Evolutionary conservation across 2,888 invertebrate species (phyloP).

Genomic region (Limnephilus auricula): DNA sequence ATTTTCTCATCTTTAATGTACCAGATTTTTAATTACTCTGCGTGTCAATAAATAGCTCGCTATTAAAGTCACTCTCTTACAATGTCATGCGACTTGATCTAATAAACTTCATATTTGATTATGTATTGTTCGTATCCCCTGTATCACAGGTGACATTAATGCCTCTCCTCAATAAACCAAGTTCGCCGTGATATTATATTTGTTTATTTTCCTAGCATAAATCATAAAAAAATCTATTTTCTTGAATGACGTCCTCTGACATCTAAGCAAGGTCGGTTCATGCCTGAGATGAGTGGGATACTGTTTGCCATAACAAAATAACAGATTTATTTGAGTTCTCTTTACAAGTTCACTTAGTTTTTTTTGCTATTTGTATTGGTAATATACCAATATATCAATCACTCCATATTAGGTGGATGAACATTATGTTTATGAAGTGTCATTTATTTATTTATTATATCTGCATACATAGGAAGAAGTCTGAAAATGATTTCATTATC

Average conservation of each 20-base stretch:
- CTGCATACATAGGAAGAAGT: not conserved
- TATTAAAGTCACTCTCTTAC: conserved; percentile 21
- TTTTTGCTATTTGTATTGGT: conserved; percentile 28
- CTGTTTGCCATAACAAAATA: conserved; percentile 43
- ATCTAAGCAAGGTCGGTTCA: conserved; percentile 15
- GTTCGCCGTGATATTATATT: conserved; percentile 7
- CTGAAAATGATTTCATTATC: not conserved
- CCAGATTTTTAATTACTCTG: not conserved
- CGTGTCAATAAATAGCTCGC: conserved; percentile 17
- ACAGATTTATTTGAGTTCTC: conserved; percentile 37
- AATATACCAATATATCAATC: conserved; percentile 45
- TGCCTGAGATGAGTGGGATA: conserved; percentile 39
- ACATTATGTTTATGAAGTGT: conserved; percentile 31
- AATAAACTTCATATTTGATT: not conserved
- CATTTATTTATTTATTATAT: not conserved
- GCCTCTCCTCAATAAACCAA: not conserved
- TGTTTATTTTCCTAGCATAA: conserved; percentile 39
- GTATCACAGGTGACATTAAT: conserved; percentile 22
- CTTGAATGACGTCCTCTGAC: conserved; percentile 35
- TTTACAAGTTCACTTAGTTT: conserved; percentile 8
- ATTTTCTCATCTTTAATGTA: not conserved
- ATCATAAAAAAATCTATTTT: not conserved
- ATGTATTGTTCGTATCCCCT: conserved; percentile 11
- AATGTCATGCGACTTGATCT: not conserved
- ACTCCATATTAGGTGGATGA: not conserved